phyloP scores from a whole-genome alignment of 2,797 vertebrate genomes.

The Rousettus madagascariensis region DNA sequence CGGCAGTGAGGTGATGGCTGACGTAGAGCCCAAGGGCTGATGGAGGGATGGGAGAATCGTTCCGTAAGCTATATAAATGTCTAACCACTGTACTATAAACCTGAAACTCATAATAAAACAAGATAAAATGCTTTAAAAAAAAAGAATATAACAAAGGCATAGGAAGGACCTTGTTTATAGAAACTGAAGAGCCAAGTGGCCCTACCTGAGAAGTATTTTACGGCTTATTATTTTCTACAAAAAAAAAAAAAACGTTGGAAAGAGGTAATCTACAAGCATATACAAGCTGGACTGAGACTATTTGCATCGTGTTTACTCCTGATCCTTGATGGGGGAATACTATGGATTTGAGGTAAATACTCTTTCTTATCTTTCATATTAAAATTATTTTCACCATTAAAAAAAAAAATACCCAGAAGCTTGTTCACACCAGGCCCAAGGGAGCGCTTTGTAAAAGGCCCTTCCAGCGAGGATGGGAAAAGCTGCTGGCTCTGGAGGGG shows the following conservation, averaged over 20 bases:
- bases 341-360: not conserved
- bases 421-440: constrained; percentile 82
- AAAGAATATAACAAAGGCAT: not conserved
- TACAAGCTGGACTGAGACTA: not conserved
- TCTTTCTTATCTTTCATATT: not conserved
- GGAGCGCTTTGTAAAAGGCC: not conserved
- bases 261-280: not conserved
- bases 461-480: constrained; percentile 56
- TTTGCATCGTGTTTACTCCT: not conserved
- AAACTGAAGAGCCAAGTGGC: not conserved
- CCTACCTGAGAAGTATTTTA: not conserved
- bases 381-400: not conserved
- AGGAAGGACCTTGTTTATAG: not conserved
- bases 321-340: not conserved
- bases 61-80: too few relatives aligned
- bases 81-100: too few relatives aligned
- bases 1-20: too few relatives aligned
- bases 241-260: not conserved
- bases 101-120: too few relatives aligned
- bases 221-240: not conserved
- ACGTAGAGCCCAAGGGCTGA: too few relatives aligned
- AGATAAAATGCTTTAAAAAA: not conserved
- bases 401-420: constrained; percentile 82
- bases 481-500: constrained; percentile 34
- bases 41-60: too few relatives aligned